phyloP scores from a whole-genome alignment of 2,113 vertebrate genomes.

The Spheniscus mendiculus region DNA sequence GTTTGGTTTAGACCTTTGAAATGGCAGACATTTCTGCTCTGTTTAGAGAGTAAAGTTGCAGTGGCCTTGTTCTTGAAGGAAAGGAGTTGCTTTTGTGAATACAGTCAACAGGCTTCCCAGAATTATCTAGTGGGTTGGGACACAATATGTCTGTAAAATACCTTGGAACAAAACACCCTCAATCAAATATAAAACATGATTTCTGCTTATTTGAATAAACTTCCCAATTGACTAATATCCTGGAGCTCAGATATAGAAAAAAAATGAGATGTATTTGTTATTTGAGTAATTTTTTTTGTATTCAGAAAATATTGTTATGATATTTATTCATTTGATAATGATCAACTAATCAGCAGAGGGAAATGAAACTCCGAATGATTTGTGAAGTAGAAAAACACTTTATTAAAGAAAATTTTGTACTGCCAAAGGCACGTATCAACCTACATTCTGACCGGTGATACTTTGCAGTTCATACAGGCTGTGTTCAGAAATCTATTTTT shows the following conservation, averaged over 20 bases:
- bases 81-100: neutral
- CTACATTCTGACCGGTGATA: neutral
- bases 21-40: neutral
- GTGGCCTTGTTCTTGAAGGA: neutral
- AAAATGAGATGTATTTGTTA: neutral
- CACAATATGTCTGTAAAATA: neutral
- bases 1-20: neutral
- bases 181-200: neutral
- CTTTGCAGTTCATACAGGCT: neutral
- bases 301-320: neutral
- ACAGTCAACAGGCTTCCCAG: neutral
- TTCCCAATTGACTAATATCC: neutral
- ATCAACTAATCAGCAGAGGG: neutral
- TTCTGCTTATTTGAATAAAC: neutral
- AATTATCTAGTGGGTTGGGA: neutral
- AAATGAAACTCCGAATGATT: neutral
- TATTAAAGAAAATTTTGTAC: neutral
- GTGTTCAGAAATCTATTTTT: neutral
- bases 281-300: rapidly evolving
- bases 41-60: neutral
- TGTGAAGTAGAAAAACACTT: neutral
- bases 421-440: rapidly evolving
- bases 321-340: neutral
- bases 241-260: neutral
- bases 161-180: neutral